phyloP scores from a whole-genome alignment of 1,140 invertebrate genomes.

The Saccostrea cuccullata region DNA sequence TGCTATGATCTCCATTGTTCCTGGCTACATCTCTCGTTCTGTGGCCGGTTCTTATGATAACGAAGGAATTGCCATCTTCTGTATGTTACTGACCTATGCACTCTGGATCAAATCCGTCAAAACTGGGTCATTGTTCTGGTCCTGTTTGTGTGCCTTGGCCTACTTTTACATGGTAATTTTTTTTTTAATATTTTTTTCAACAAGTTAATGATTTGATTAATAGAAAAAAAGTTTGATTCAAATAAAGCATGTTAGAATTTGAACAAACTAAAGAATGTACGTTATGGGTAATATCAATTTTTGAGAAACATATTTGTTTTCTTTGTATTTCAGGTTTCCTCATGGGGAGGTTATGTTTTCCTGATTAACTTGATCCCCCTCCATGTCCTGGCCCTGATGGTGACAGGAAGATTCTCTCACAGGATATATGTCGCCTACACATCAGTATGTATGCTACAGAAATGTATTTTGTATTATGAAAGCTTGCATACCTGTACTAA shows the following conservation, averaged over 20 bases:
- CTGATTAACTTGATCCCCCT: slow-evolving; percentile 98
- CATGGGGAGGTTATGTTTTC: slow-evolving; percentile 99
- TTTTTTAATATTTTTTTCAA: too few relatives aligned
- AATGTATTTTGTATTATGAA: too few relatives aligned
- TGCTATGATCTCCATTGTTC: slow-evolving; percentile 96
- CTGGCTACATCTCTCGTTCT: slow-evolving; percentile 97
- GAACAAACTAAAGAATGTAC: too few relatives aligned
- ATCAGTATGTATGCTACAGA: too few relatives aligned
- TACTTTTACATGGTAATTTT: slow-evolving; percentile 97
- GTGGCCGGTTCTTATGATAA: slow-evolving; percentile 99
- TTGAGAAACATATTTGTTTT: too few relatives aligned
- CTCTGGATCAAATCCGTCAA: slow-evolving; percentile 99
- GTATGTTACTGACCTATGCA: slow-evolving; percentile 98
- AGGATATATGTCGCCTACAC: slow-evolving; percentile 97
- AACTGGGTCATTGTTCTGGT: slow-evolving; percentile 95
- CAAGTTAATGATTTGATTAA: too few relatives aligned
- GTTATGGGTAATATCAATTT: too few relatives aligned
- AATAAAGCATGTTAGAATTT: too few relatives aligned
- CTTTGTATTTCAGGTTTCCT: slow-evolving; percentile 86
- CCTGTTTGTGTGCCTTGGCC: slow-evolving; percentile 91
- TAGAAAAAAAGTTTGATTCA: too few relatives aligned
- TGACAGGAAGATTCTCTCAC: slow-evolving; percentile 95
- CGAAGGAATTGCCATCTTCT: slow-evolving; percentile 99
- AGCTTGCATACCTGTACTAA: too few relatives aligned
- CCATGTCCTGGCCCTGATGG: slow-evolving; percentile 95